phyloP scores from a whole-genome alignment of 2,113 vertebrate species.

The Noturus placidus region DNA sequence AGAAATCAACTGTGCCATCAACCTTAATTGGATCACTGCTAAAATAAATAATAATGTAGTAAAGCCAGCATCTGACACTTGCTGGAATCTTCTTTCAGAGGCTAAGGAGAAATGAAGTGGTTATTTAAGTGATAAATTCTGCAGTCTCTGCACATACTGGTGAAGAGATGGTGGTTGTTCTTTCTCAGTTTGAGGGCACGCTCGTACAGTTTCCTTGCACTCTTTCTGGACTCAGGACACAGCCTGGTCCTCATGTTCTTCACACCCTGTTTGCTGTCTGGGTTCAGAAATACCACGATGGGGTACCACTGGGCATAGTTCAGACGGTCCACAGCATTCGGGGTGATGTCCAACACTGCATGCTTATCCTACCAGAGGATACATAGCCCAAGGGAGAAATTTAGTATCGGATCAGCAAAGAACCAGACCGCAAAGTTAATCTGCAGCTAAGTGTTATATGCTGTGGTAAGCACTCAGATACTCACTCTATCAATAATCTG shows the following conservation, averaged over 20 bases:
- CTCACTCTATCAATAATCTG: slow-evolving; percentile 96
- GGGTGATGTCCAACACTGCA: slow-evolving; percentile 95
- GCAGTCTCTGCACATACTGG: slow-evolving; percentile 78
- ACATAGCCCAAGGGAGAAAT: not conserved
- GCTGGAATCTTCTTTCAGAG: not conserved
- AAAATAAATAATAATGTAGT: not conserved
- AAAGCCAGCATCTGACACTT: not conserved
- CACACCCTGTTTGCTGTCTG: slow-evolving; percentile 96
- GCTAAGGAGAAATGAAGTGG: not conserved
- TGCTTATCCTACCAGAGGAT: slow-evolving; percentile 87
- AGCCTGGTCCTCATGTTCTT: slow-evolving; percentile 96
- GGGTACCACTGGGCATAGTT: slow-evolving; percentile 99
- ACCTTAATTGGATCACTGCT: not conserved
- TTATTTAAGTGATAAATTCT: not conserved
- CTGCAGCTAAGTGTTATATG: not conserved
- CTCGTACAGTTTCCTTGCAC: slow-evolving; percentile 94
- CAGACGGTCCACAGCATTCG: slow-evolving; percentile 96
- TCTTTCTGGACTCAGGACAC: slow-evolving; percentile 95
- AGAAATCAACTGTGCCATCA: slow-evolving; percentile 2
- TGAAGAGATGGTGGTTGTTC: slow-evolving; percentile 98
- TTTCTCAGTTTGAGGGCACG: slow-evolving; percentile 97
- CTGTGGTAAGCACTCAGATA: slow-evolving; percentile 11
- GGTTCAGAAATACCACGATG: slow-evolving; percentile 96
- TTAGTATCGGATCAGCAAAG: not conserved
- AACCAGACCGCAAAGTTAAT: not conserved